Evolutionary conservation across 2,797 vertebrate species (phyloP), one percentile per base, ranked within the genome.

Genomic region (Anabas testudineus): DNA sequence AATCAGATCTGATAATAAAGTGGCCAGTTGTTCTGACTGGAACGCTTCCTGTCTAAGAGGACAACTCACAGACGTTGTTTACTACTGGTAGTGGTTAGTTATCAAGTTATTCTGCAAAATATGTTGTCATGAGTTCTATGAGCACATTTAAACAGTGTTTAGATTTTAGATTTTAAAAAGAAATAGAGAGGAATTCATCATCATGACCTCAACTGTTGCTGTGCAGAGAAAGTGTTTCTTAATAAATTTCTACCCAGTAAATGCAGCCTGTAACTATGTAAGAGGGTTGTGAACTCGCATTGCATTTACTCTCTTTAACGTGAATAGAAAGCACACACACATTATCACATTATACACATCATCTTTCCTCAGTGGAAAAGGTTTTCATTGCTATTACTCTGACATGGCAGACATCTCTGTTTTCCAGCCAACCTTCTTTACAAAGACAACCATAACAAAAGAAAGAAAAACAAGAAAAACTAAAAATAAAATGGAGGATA

Each of bases 1-100:
- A 69, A 82, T 73, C 64, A 63, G 65, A 83, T 73, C 58, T 37
- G 42, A 2, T 10, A 48, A 47, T 43, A 54, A 43, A 48, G 46
- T 26, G 45, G 2, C 0, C 7, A 30, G 47, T 68, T 28, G 28
- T 43, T 18, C 22, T 3, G 2, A 34, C 32, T 62, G 13, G 10
- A 77, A 42, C 51, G 19, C 49, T 75, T 74, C 48, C 70, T 71
- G 47, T 58, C 42, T 34, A 34, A 2, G 24, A 30, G n/a, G 24
- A 47, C 10, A 14, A 13, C n/a, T 59, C 15, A n/a, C 16, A 58
- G 24, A 54, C 3, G 5, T 15, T 37, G 21, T 41, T 8, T 70
- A 21, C 41, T 16, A 15, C 26, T 5, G 12, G 53, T 51, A 30
- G 45, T 41, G 5, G 15, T 52, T 10, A 59, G 39, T 4, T n/a